Evolutionary conservation across 2,797 vertebrate genomes (phyloP), one percentile per base, ranked within the genome.

Genomic region (Lithobates sylvaticus): DNA sequence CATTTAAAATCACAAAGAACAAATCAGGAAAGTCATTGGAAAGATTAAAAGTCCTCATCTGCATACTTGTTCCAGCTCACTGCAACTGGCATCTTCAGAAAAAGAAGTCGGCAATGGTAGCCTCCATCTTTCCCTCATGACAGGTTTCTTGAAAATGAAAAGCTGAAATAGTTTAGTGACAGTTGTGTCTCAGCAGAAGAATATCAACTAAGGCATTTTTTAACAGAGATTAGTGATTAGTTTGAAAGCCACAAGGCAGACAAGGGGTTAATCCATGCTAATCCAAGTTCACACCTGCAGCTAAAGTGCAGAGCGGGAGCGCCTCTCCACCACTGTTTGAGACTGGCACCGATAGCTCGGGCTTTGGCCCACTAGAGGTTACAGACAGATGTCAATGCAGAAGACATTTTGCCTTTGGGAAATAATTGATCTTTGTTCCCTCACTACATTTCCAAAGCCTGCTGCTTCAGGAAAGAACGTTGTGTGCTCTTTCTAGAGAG

Each of bases 351-450:
- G 26, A 34, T 58, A 65, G 76, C 34, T 61, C 64, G 34, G 58
- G 36, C 34, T 78, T 64, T 64, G 44, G 27, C 44, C 50, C 73
- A 5, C 44, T 54, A 0, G 76, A 65, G 21, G 54, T 78, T 42
- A 65, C 64, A 16, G 64, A 58, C 76, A 78, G 76, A 78, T 78
- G 76, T 65, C 58, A n/a, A 9, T 16, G 75, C 32, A 50, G 76
- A 61, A 39, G 76, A 29, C 58, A 61, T 61, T 23, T 61, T 61
- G 21, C 54, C 21, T 23, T 61, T 12, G 10, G 10, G 12, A 65
- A 58, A 76, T 64, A 78, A 78, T 78, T 58, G 58, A n/a, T 18
- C 76, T 39, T 78, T 78, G 76, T 78, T 78, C 39, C 2, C 18
- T 3, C 21, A 23, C 54, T 61, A 61, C 54, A 61, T 23, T 61